Base-by-base conservation (phyloP, 1,140 invertebrate species). In the Euura saliciscinereae region DNA sequence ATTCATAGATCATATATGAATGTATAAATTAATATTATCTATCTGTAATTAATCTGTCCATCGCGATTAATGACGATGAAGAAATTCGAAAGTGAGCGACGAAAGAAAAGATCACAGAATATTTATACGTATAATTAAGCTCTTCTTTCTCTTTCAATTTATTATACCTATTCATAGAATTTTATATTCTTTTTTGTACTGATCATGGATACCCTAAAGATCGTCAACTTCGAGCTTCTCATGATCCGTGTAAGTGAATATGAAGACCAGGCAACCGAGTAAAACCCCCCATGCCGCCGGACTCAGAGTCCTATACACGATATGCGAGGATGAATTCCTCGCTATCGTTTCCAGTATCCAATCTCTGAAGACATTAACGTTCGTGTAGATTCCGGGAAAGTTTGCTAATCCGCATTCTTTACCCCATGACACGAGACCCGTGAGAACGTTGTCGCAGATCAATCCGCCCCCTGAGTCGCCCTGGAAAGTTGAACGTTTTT, bases 341-440 rank as follows among this genome's bases (percentile, higher is more conserved):
- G 6, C 51, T 59, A 59, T 59, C 8, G 51, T 59, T 6, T 59
- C 51, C 3, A 59, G 8, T 8, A 59, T 59, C 51, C 51, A 59
- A n/a, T 59, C 51, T 8, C 51, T 59, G 51, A 59, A 59, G 51
- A 59, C 51, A n/a, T 59, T 11, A 2, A 90, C 84, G 44, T 87
- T 82, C 0, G 88, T 86, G 78, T 90, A 91, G 42, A 90, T 84
- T 11, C 89, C 89, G 0, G 90, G 89, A 65, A 81, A 78, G 2
- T 80, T 78, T 0, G 85, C 79, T 51, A 80, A 75, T 2, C 82
- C 90, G 75, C 90, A 91, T 0, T 84, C 84, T 59, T 82, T 79
- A 10, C 90, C 89, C 78, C 87, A 89, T 43, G 88, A 88, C 2
- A 89, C 85, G 2, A 90, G 79, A 43, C 89, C 89, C 11, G 71